Percentiles rank a stretch among this genome's conserved stretches.
Conservation (phyloP, 2,888 invertebrate genomes). For the Cheilosia impressa region DNA sequence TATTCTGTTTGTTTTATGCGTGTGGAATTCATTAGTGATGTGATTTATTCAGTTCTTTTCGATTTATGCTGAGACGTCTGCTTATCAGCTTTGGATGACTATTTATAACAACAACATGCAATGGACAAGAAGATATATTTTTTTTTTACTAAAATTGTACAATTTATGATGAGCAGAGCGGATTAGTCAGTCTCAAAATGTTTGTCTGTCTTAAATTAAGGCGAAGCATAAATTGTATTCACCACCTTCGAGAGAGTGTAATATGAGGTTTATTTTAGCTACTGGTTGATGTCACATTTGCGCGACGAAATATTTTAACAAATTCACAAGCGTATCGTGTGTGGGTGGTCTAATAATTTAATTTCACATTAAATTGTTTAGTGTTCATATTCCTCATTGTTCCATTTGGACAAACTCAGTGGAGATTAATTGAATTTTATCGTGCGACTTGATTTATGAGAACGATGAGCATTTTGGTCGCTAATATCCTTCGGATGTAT, state of each 20-base stretch:
- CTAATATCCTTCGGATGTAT: slow-evolving; percentile 10
- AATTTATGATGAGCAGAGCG: slow-evolving; percentile 54
- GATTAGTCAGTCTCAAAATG: slow-evolving; percentile 46
- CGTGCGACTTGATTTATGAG: slow-evolving; percentile 68
- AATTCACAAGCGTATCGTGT: neutral
- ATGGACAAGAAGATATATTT: neutral
- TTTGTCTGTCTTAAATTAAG: slow-evolving; percentile 62
- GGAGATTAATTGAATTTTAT: slow-evolving; percentile 76
- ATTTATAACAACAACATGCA: slow-evolving; percentile 8
- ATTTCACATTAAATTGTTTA: slow-evolving; percentile 54
- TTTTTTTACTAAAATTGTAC: slow-evolving; percentile 27
- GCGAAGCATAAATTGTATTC: slow-evolving; percentile 60
- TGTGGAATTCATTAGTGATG: slow-evolving; percentile 33
- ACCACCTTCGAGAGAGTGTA: slow-evolving; percentile 44
- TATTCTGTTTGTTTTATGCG: slow-evolving; percentile 14
- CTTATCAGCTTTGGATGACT: slow-evolving; percentile 42
- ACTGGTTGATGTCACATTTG: slow-evolving; percentile 23
- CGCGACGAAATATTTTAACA: slow-evolving; percentile 10
- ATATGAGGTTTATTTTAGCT: slow-evolving; percentile 8
- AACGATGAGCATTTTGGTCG: slow-evolving; percentile 43
- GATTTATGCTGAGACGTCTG: slow-evolving; percentile 32
- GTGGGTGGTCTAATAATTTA: slow-evolving; percentile 64
- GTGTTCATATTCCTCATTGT: neutral
- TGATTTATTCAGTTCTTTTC: slow-evolving; percentile 59
- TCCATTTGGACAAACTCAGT: slow-evolving; percentile 59